These are phyloP conservation scores for Hydra vulgaris DNA, from an alignment of 30 jellyfish, hydroid and myxozoan species.

Conservation along the genomic window DNA sequence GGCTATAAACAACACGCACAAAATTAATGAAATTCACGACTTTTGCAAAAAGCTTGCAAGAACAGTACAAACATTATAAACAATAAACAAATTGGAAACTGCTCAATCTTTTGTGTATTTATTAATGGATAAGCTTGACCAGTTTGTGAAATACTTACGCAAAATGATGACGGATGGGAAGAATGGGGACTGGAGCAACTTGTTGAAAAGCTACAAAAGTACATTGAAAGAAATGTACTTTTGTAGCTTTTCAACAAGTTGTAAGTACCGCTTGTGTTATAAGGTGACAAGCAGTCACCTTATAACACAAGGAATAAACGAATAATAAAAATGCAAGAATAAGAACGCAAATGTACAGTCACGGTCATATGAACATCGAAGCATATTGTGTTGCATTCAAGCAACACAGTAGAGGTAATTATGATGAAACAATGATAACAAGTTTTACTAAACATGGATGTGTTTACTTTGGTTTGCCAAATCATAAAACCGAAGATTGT, in stretches of 20 bases:
- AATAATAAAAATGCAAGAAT: neutral
- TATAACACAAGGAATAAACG: conserved; percentile 1
- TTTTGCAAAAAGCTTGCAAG: conserved; percentile 54
- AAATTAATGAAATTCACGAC: conserved; percentile 24
- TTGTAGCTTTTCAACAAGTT: too few species aligned
- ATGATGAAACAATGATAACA: conserved; percentile 31
- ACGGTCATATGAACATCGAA: neutral
- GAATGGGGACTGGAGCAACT: conserved; percentile 43
- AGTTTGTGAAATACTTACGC: conserved; percentile 26
- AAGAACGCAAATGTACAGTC: neutral
- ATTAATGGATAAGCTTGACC: conserved; percentile 52
- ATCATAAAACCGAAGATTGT: too few species aligned
- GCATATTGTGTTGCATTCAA: neutral
- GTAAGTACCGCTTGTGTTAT: too few species aligned
- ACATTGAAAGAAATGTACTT: conserved; percentile 44
- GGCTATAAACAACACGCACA: conserved; percentile 25
- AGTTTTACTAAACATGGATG: too few species aligned
- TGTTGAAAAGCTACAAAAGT: conserved; percentile 38
- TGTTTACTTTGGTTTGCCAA: too few species aligned
- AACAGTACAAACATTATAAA: conserved; percentile 35
- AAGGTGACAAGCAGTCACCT: too few species aligned
- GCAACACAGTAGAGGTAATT: conserved; percentile 32
- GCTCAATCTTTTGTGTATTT: conserved; percentile 36
- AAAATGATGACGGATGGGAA: conserved; percentile 45
- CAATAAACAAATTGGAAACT: conserved; percentile 31